These are phyloP conservation scores for Octonoba sinensis DNA, from an alignment of 2,888 invertebrate species.

Conservation along the genomic window DNA sequence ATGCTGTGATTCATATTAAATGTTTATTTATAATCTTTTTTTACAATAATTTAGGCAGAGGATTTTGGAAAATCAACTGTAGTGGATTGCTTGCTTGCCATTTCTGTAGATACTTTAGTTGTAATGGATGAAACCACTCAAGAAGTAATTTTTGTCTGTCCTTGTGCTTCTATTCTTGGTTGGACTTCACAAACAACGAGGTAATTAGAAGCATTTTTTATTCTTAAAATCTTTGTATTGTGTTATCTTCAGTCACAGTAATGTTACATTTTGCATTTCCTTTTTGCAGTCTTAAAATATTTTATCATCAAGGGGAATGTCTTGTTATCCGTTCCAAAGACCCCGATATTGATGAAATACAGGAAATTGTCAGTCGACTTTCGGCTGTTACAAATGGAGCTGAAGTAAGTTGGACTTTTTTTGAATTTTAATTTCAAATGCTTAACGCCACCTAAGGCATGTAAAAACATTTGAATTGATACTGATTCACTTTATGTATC, in stretches of 20 bases:
- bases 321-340: conserved; percentile 84
- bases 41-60: conserved; percentile 75
- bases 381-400: conserved; percentile 81
- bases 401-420: conserved; percentile 70
- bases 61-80: conserved; percentile 72
- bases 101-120: conserved; percentile 89
- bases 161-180: conserved; percentile 84
- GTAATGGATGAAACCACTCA: conserved; percentile 86
- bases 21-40: too few species aligned
- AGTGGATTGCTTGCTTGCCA: conserved; percentile 85
- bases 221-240: neutral
- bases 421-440: neutral
- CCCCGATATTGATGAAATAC: conserved; percentile 76
- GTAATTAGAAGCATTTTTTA: conserved; percentile 68
- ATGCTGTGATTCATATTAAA: too few species aligned
- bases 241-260: neutral
- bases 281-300: conserved; percentile 76
- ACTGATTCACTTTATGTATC: too few species aligned
- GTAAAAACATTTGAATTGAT: too few species aligned
- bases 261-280: neutral
- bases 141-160: conserved; percentile 87
- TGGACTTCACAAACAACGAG: conserved; percentile 78
- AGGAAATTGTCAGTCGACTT: conserved; percentile 85
- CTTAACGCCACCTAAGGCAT: too few species aligned
- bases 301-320: conserved; percentile 95